These are phyloP conservation scores for Hippasteria phrygiana DNA, from an alignment of 53 echinoderm and acorn worm genomes.

Conservation along the genomic window DNA sequence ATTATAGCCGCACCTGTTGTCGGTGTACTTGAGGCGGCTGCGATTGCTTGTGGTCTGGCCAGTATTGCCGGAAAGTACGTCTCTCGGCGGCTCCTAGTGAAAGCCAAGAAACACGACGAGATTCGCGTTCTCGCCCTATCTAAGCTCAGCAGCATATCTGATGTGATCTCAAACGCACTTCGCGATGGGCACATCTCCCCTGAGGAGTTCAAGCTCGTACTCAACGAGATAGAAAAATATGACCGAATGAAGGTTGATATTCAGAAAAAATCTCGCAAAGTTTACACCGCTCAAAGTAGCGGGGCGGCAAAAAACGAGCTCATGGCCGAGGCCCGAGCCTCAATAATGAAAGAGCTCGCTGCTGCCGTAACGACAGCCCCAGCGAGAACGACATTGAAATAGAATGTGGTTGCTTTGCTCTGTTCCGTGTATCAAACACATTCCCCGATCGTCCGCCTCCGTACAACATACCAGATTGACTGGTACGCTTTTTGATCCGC, in stretches of 20 bases:
- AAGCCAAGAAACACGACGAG: slow-evolving; percentile 16
- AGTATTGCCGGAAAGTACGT: slow-evolving; percentile 31
- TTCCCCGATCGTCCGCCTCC: slow-evolving; percentile 7
- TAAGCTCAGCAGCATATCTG: neutral
- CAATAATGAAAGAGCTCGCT: slow-evolving; percentile 34
- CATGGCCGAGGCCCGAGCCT: slow-evolving; percentile 31
- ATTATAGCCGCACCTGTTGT: slow-evolving; percentile 20
- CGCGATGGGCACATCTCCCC: slow-evolving; percentile 20
- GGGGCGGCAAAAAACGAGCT: slow-evolving; percentile 6
- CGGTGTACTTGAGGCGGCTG: slow-evolving; percentile 23
- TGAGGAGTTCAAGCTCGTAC: slow-evolving; percentile 35
- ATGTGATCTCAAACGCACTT: slow-evolving; percentile 11
- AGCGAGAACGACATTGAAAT: slow-evolving; percentile 11
- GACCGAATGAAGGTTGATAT: neutral
- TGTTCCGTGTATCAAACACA: slow-evolving; percentile 15
- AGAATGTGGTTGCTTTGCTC: slow-evolving; percentile 21
- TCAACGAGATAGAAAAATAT: slow-evolving; percentile 12
- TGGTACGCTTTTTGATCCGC: too few species aligned
- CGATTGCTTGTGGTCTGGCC: slow-evolving; percentile 21
- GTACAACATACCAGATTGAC: too few species aligned
- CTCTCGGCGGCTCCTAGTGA: neutral
- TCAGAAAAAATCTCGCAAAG: slow-evolving; percentile 15
- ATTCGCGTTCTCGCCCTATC: slow-evolving; percentile 35
- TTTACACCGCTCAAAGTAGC: neutral
- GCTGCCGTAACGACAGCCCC: neutral